These are phyloP conservation scores for Shargacucullia verbasci DNA, from an alignment of 2,888 invertebrate genomes.

Conservation along the genomic window DNA sequence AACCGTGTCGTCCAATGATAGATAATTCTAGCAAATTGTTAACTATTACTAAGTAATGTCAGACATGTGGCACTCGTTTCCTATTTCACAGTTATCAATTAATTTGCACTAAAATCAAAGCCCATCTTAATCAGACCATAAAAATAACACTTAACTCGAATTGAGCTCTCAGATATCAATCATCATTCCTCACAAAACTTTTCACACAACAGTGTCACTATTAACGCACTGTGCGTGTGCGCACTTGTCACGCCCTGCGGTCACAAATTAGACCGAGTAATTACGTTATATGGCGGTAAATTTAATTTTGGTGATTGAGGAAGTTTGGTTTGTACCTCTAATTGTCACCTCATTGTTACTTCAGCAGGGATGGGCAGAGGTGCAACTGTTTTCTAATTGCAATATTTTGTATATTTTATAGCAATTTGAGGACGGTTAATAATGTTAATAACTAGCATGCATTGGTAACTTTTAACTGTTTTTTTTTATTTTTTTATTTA, in stretches of 20 bases:
- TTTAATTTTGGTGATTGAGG: constrained; percentile 67
- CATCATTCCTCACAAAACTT: constrained; percentile 43
- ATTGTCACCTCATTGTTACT: constrained; percentile 40
- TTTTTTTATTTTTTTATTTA: no score
- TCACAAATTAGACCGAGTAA: constrained; percentile 78
- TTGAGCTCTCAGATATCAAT: constrained; percentile 53
- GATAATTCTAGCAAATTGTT: no score
- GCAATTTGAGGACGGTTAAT: no score
- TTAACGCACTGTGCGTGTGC: constrained; percentile 59
- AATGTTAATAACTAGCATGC: no score
- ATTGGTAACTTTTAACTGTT: no score
- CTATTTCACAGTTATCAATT: no score
- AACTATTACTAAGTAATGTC: no score
- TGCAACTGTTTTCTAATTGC: not conserved
- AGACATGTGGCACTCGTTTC: no score
- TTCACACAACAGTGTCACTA: constrained; percentile 69
- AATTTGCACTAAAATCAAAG: no score
- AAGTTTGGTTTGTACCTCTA: constrained; percentile 60
- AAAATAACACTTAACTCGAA: not conserved
- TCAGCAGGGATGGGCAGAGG: not conserved
- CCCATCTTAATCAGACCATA: not conserved
- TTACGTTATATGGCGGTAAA: constrained; percentile 75
- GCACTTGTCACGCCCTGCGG: constrained; percentile 69
- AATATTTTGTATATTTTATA: no score
- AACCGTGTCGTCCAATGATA: no score